Conservation (phyloP, 2,113 vertebrate genomes). For the Corydoras sp. region DNA sequence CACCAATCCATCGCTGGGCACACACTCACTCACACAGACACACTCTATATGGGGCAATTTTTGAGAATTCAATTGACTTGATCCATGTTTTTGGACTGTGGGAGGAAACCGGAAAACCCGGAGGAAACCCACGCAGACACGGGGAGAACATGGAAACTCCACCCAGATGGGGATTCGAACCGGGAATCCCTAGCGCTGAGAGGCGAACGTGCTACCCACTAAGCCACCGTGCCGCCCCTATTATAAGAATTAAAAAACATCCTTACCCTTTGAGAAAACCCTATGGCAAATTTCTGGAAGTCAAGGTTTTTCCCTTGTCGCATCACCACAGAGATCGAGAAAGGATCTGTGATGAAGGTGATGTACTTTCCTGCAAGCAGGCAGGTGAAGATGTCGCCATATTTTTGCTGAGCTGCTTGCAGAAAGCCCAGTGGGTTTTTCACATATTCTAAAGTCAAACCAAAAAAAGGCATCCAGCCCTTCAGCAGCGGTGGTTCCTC, state of each 20-base stretch:
- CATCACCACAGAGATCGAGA: constrained; percentile 46
- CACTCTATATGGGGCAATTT: too few species aligned
- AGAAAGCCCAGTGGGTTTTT: constrained; percentile 50
- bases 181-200: too few species aligned
- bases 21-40: too few species aligned
- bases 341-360: constrained; percentile 53
- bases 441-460: constrained; percentile 47
- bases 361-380: constrained; percentile 51
- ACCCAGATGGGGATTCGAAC: too few species aligned
- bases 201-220: too few species aligned
- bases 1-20: too few species aligned
- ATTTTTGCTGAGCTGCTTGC: constrained; percentile 34
- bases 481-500: constrained; percentile 50
- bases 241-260: background rate
- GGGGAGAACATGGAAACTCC: too few species aligned
- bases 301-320: constrained; percentile 51
- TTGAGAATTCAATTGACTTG: too few species aligned
- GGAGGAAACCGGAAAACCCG: too few species aligned
- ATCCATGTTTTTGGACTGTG: too few species aligned
- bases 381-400: constrained; percentile 52
- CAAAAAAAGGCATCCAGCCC: constrained; percentile 52
- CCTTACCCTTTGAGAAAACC: constrained; percentile 47
- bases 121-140: too few species aligned
- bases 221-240: too few species aligned
- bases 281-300: constrained; percentile 49